Base-by-base conservation (phyloP, 1,140 invertebrate genomes). In the Delia radicum region DNA sequence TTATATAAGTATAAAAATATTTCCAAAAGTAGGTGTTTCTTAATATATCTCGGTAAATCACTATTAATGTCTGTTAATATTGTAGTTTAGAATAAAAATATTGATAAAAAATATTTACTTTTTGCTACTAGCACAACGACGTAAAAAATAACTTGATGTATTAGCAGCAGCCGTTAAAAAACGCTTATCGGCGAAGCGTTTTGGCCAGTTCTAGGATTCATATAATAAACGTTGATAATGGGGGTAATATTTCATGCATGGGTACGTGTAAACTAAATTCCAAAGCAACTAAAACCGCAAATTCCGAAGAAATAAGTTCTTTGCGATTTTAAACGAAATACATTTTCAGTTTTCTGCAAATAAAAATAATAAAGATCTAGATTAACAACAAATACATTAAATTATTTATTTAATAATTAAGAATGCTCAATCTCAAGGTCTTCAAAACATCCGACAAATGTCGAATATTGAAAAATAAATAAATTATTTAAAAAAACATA, bases 251-350 rank as follows among this genome's bases (percentile, higher is more conserved):
- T 88, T 98, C 95, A 87, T 92, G 93, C 42, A 94, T 95, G 10
- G 95, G 95, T 62, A 97, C 89, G 87, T 98, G 96, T 65, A 99
- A 89, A 27, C 95, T 94, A 87, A 99, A 98, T 87, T 98, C 96
- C 65, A 99, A 87, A 0, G 96, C 96, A 61, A 98, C 96, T 24
- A 98, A 88, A 69, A 98, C 95, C 6, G 95, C 95, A 89, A 98
- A 98, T 88, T 99, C 97, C 69, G 94, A 96, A 21, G 91, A 90
- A 42, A 98, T 89, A 31, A 99, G 87, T 80, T 99, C 97, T 87
- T 96, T 96, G 27, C 95, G 91, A 87, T 95, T 97, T n/a, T 77
- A 98, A 87, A 65, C 96, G 91, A 86, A 98, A 97, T 62, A 94
- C 92, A 78, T 90, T 94, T 88, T 98, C 96, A 33, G 93, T 96